Evolutionary conservation across 2,888 invertebrate genomes (phyloP).

Genomic region (Drosophila helvetica): DNA sequence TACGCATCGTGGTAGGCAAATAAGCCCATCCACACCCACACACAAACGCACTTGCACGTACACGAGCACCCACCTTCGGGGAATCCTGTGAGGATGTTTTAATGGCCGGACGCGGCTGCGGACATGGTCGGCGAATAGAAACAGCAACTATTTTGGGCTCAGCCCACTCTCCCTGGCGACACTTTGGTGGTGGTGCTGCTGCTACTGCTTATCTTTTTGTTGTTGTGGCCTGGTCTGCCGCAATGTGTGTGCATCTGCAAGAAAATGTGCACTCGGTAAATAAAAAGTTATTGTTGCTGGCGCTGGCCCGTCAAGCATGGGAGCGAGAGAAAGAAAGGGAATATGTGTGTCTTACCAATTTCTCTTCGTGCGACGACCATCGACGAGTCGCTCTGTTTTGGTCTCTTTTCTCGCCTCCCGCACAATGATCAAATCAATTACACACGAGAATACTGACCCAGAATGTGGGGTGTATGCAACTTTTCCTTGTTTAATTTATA

Average conservation of each 20-base stretch:
- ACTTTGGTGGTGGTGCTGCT: constrained; percentile 14
- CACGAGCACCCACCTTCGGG: background rate
- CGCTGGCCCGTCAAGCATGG: background rate
- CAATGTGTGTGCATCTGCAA: constrained; percentile 51
- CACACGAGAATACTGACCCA: background rate
- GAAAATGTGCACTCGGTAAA: constrained; percentile 54
- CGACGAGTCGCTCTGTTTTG: background rate
- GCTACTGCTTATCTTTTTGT: constrained; percentile 17
- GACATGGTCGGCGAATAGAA: background rate
- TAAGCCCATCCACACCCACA: background rate
- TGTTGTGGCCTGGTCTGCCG: constrained; percentile 27
- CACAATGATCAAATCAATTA: background rate
- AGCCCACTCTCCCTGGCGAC: background rate
- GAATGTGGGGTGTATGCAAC: background rate
- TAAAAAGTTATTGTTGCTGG: constrained; percentile 9
- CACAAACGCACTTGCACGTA: background rate
- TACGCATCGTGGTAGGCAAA: background rate
- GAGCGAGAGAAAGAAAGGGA: background rate
- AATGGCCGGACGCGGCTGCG: background rate
- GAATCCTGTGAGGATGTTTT: background rate
- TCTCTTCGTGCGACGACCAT: background rate
- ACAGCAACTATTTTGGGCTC: background rate
- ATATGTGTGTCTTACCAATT: constrained; percentile 1
- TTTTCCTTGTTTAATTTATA: constrained; percentile 16
- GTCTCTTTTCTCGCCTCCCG: background rate